phyloP scores from a whole-genome alignment of 2,888 invertebrate genomes.

The Ophion obscuratus region DNA sequence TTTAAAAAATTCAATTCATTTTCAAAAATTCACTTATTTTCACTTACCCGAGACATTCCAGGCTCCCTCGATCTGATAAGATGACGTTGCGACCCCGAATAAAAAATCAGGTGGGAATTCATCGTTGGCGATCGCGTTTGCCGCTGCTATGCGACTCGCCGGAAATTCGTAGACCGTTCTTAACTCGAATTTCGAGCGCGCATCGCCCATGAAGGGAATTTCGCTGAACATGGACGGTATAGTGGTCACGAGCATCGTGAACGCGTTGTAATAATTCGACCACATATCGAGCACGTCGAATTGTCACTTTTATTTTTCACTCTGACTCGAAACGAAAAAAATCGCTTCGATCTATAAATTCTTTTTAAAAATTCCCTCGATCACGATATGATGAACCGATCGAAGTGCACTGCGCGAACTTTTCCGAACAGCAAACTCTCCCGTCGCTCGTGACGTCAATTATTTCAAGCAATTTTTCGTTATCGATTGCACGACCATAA shows the following conservation, averaged over 20 bases:
- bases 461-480: not conserved
- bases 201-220: not conserved
- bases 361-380: not conserved
- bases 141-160: constrained; percentile 54
- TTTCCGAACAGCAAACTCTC: not conserved
- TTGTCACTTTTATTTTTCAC: not conserved
- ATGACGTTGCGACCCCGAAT: constrained; percentile 87
- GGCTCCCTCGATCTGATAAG: constrained; percentile 87
- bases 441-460: not conserved
- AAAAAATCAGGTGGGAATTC: constrained; percentile 86
- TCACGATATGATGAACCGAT: not conserved
- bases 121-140: constrained; percentile 82
- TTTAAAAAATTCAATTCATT: not conserved
- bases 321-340: not conserved
- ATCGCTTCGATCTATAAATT: not conserved
- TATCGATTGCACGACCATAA: not conserved
- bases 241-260: constrained; percentile 8
- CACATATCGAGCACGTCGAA: not conserved
- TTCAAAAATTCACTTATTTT: not conserved
- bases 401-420: not conserved
- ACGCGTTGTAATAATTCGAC: not conserved
- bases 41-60: constrained; percentile 84
- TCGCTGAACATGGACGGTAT: constrained; percentile 33
- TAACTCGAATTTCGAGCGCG: not conserved
- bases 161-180: constrained; percentile 54